Percentiles rank a stretch among this genome's conserved stretches.
These are phyloP conservation scores for Oedothorax gibbosus DNA, from an alignment of 1,140 invertebrate genomes.

Conservation along the genomic window DNA sequence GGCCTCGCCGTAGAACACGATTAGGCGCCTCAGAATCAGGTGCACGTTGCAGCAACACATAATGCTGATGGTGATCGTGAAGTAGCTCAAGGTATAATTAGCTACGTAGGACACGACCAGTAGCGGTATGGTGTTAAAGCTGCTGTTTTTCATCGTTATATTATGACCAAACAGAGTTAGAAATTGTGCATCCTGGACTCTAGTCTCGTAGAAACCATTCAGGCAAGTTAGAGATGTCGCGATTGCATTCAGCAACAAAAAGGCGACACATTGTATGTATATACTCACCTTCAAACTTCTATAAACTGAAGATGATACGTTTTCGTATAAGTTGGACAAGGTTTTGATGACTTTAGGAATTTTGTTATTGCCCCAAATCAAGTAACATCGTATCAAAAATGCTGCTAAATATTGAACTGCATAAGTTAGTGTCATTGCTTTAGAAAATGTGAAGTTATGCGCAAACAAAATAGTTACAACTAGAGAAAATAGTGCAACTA, in stretches of 20 bases:
- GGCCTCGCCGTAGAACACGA: slow-evolving; percentile 8
- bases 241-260: background rate
- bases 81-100: slow-evolving; percentile 6
- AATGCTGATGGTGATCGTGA: slow-evolving; percentile 3
- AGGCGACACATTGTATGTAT: slow-evolving; percentile 13
- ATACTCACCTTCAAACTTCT: slow-evolving; percentile 33
- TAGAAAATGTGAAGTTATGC: slow-evolving; percentile 31
- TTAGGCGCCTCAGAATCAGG: slow-evolving; percentile 8
- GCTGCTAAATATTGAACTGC: slow-evolving; percentile 8
- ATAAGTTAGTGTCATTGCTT: slow-evolving; percentile 39
- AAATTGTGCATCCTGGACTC: background rate
- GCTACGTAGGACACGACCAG: background rate
- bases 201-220: slow-evolving; percentile 2
- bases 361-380: slow-evolving; percentile 13
- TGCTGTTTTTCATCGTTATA: background rate
- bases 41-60: slow-evolving; percentile 43
- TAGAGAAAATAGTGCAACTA: slow-evolving; percentile 18
- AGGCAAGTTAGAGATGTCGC: background rate
- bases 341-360: slow-evolving; percentile 20
- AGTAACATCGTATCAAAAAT: slow-evolving; percentile 30
- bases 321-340: slow-evolving; percentile 27
- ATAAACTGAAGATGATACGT: slow-evolving; percentile 17
- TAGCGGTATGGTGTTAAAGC: background rate
- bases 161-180: slow-evolving; percentile 11
- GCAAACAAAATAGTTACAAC: slow-evolving; percentile 4